phyloP scores from a whole-genome alignment of 2,113 vertebrate genomes.

The Scolopax mira region DNA sequence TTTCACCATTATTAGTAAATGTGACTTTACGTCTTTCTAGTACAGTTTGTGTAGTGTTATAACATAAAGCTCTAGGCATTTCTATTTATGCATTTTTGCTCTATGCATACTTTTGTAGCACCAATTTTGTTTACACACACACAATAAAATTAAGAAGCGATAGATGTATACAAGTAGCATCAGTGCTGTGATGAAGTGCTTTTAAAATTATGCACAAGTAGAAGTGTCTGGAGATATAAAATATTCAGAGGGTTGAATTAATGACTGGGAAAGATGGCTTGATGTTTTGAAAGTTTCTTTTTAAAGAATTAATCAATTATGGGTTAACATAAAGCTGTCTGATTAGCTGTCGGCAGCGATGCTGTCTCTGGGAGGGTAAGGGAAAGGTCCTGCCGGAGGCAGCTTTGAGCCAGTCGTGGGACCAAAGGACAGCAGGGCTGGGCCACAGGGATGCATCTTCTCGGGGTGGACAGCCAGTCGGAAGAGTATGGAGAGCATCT shows the following conservation, averaged over 20 bases:
- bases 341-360: not conserved
- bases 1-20: not conserved
- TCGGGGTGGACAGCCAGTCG: rapidly evolving
- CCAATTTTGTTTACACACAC: not conserved
- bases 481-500: not conserved
- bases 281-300: conserved; percentile 16
- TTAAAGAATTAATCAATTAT: conserved; percentile 1
- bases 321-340: conserved; percentile 33
- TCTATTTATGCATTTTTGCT: not conserved
- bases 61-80: not conserved
- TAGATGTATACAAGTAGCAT: conserved; percentile 9
- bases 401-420: rapidly evolving
- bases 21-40: not conserved
- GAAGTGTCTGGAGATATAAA: conserved; percentile 49
- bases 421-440: not conserved
- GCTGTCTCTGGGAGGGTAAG: not conserved
- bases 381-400: rapidly evolving
- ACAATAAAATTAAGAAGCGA: not conserved
- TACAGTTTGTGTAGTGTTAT: not conserved
- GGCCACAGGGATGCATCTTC: not conserved
- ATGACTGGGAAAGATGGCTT: not conserved
- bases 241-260: conserved; percentile 54
- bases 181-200: conserved; percentile 38
- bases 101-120: not conserved
- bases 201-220: conserved; percentile 27